Conservation (phyloP, 1,140 invertebrate genomes). For the Trypoxylus dichotomus region DNA sequence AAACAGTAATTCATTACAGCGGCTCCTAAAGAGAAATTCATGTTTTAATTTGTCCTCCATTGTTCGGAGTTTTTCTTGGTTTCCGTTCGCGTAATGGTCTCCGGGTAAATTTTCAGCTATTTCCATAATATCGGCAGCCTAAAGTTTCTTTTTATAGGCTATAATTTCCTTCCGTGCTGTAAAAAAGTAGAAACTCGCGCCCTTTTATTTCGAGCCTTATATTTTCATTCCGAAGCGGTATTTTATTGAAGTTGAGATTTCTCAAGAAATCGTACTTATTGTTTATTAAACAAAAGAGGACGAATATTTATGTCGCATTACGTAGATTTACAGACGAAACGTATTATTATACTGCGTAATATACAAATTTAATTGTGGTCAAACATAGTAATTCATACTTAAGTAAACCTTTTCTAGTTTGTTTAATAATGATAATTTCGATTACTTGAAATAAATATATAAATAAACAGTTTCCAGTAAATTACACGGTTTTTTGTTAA, state of each 20-base stretch:
- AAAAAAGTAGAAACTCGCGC: conserved; percentile 1
- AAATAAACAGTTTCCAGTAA: no score
- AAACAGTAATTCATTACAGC: conserved; percentile 16
- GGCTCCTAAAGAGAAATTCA: conserved; percentile 17
- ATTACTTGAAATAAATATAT: no score
- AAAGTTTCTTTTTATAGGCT: conserved; percentile 14
- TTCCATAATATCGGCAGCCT: conserved; percentile 15
- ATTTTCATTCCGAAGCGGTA: neutral
- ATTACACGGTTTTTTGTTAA: no score
- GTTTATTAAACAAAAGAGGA: neutral
- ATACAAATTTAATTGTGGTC: neutral
- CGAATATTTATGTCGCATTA: neutral
- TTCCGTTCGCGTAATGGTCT: conserved; percentile 22
- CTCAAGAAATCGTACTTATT: neutral
- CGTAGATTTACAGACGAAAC: neutral
- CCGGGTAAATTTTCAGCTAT: conserved; percentile 19
- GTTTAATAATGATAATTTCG: no score
- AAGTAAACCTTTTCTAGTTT: no score
- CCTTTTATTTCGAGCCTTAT: neutral
- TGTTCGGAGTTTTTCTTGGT: conserved; percentile 21
- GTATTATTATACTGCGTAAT: neutral
- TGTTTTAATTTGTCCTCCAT: conserved; percentile 20
- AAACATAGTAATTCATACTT: neutral
- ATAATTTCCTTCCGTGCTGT: conserved; percentile 8
- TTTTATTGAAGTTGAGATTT: conserved; percentile 11